phyloP scores from a whole-genome alignment of 2,888 invertebrate species.

The Endotricha flammealis region DNA sequence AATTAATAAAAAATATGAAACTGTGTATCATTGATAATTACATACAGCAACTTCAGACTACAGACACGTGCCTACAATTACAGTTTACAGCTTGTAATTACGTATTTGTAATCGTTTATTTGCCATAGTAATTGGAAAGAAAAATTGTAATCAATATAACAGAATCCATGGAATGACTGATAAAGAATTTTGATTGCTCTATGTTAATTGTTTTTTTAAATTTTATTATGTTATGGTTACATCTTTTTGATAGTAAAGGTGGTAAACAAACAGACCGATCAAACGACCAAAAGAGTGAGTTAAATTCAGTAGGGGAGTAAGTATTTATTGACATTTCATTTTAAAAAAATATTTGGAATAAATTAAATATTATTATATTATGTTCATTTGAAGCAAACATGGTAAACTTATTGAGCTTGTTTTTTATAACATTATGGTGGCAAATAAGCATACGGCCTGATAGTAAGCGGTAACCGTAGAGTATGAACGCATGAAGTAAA shows the following conservation, averaged over 20 bases:
- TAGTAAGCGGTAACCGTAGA: too few relatives aligned
- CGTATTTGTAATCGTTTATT: constrained; percentile 38
- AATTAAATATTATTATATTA: too few relatives aligned
- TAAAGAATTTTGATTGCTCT: constrained; percentile 9
- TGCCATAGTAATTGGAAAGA: constrained; percentile 27
- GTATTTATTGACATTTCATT: too few relatives aligned
- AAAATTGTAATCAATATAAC: constrained; percentile 12
- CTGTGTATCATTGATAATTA: constrained; percentile 32
- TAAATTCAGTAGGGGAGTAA: too few relatives aligned
- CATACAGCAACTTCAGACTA: constrained; percentile 13
- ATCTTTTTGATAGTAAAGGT: neutral
- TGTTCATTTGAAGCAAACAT: too few relatives aligned
- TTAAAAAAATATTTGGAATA: too few relatives aligned
- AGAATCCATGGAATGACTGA: constrained; percentile 2
- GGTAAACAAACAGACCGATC: too few relatives aligned
- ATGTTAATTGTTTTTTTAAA: constrained; percentile 4
- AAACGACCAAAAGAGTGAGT: too few relatives aligned
- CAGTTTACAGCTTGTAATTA: constrained; percentile 49
- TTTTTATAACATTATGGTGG: too few relatives aligned
- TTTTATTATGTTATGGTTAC: neutral
- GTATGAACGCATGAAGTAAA: too few relatives aligned
- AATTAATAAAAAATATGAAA: constrained; percentile 27
- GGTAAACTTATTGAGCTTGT: too few relatives aligned
- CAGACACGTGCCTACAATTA: constrained; percentile 50
- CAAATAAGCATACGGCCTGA: too few relatives aligned